These are phyloP conservation scores for Heliconius nattereri DNA, from an alignment of 1,140 invertebrate genomes.

Conservation along the genomic window DNA sequence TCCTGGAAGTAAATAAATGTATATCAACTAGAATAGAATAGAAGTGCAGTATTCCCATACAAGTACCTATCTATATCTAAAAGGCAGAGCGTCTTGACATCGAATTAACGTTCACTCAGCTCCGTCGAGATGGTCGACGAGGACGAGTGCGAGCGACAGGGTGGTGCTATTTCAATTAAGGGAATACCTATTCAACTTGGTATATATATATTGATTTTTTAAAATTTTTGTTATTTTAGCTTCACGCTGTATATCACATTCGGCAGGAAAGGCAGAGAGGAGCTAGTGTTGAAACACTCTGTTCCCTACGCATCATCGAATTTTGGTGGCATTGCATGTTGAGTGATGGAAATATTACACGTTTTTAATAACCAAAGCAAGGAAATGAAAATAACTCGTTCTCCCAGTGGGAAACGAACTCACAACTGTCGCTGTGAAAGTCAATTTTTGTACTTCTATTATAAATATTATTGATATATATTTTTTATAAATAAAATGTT, in stretches of 20 bases:
- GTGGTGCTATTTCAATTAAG: constrained; percentile 10
- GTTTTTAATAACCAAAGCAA: too few relatives aligned
- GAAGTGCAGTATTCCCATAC: constrained; percentile 33
- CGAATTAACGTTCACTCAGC: constrained; percentile 51
- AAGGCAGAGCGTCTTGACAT: constrained; percentile 39
- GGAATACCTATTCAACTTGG: constrained; percentile 3
- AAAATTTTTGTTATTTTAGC: not conserved
- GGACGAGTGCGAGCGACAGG: constrained; percentile 22
- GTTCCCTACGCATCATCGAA: too few relatives aligned
- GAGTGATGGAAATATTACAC: too few relatives aligned
- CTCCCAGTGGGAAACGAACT: too few relatives aligned
- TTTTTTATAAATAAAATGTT: too few relatives aligned
- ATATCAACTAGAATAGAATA: constrained; percentile 33
- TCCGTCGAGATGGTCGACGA: constrained; percentile 14
- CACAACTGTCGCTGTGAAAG: too few relatives aligned
- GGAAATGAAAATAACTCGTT: too few relatives aligned
- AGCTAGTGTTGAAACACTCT: too few relatives aligned
- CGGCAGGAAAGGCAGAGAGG: not conserved
- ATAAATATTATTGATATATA: too few relatives aligned
- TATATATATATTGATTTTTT: constrained; percentile 3
- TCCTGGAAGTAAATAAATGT: constrained; percentile 28
- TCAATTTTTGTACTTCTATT: not conserved
- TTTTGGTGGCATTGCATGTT: too few relatives aligned
- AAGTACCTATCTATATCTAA: constrained; percentile 21
- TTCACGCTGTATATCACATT: not conserved